Evolutionary conservation across 2,113 vertebrate genomes (phyloP), one percentile per base, ranked within the genome.

Genomic region (Erpornis zantholeuca): DNA sequence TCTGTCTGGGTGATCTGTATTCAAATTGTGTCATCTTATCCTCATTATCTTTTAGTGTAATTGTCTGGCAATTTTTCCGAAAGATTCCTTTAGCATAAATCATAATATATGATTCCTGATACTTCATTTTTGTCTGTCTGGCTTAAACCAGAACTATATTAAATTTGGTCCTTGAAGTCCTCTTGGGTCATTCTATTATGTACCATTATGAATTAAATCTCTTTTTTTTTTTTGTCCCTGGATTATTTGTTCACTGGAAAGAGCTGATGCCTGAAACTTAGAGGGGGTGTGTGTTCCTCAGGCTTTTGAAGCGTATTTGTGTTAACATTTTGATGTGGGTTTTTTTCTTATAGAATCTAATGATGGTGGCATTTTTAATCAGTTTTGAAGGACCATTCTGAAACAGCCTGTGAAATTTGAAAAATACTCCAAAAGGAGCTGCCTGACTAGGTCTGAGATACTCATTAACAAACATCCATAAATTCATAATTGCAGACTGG

Each of bases 1-100:
- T 92, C 86, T 96, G 95, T 95, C 89, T 94, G 86, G 81, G 86
- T 96, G 91, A 97, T 96, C 86, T 90, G 86, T 88, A 92, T 96
- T 97, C 90, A 93, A 91, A 91, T 96, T 94, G 84, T 96, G 83
- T 94, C 70, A 91, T 96, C 84, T 65, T 96, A 94, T 77, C 75
- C 89, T 96, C 94, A 91, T 96, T 92, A 96, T 90, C 90, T 95
- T 95, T 96, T 73, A 77, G 66, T 90, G 87, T 88, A 68, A 87
- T 89, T 96, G 81, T 95, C 91, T 96, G 70, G 94, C 50, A 50
- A 66, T 31, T 94, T 92, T 96, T 92, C 71, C 87, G 85, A 96
- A 91, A 50, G 75, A 88, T 97, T 95, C 82, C 78, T 96, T 94
- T 94, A 90, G 82, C 85, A 91, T 94, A 95, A 83, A 91, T 95